A percentile compares a stretch with the other conserved stretches of the same genome.
Conservation (phyloP, 2,113 vertebrate species). For the Oryzias woworae region DNA sequence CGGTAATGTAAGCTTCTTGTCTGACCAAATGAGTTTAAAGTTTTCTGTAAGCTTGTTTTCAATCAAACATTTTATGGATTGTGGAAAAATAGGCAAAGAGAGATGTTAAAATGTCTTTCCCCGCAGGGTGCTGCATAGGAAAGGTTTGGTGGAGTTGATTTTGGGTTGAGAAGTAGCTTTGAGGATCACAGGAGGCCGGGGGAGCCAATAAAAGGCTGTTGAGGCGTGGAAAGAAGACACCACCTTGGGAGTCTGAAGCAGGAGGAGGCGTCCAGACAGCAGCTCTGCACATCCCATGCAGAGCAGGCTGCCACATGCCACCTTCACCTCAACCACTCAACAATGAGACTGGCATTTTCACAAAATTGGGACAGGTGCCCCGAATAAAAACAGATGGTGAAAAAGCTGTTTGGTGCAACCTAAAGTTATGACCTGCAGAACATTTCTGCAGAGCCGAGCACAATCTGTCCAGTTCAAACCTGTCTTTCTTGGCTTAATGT, state of each 20-base stretch:
- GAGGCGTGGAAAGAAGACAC: slow-evolving; percentile 48
- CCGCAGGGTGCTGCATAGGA: slow-evolving; percentile 2
- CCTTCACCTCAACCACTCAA: slow-evolving; percentile 46
- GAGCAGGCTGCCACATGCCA: slow-evolving; percentile 57
- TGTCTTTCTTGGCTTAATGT: slow-evolving; percentile 30
- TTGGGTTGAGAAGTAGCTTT: slow-evolving; percentile 17
- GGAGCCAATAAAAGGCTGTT: slow-evolving; percentile 41
- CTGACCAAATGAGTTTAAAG: no score
- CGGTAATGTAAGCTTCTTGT: no score
- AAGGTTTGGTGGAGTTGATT: slow-evolving; percentile 5
- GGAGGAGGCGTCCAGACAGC: slow-evolving; percentile 68
- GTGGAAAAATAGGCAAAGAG: no score
- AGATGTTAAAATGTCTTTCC: not conserved
- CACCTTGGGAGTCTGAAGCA: slow-evolving; percentile 58
- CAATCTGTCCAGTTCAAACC: slow-evolving; percentile 27
- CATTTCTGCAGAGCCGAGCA: slow-evolving; percentile 4
- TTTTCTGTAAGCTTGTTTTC: no score
- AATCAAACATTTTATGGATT: no score
- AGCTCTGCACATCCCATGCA: slow-evolving; percentile 57
- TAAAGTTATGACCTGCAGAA: not conserved
- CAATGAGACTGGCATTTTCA: slow-evolving; percentile 35
- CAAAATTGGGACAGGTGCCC: slow-evolving; percentile 9
- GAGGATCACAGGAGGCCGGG: slow-evolving; percentile 23
- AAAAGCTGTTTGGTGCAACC: not conserved
- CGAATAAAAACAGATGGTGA: not conserved